phyloP scores from a whole-genome alignment of 2,797 vertebrate genomes.

The Ptychadena robeensis region DNA sequence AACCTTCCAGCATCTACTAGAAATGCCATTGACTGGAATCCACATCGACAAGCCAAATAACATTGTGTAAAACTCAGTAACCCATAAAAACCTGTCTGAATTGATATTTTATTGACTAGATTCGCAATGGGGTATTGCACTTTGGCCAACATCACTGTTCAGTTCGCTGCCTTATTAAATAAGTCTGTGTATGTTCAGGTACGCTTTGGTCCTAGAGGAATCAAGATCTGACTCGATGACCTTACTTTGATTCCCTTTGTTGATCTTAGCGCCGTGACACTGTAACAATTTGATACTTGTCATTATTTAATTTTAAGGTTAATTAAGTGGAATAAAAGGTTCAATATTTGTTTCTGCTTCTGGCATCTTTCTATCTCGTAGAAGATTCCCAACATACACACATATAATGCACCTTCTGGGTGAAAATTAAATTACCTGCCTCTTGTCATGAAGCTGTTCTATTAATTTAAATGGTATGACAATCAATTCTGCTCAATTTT shows the following conservation, averaged over 20 bases:
- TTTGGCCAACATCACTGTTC: not conserved
- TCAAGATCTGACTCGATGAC: not conserved
- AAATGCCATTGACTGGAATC: not conserved
- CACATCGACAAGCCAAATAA: not conserved
- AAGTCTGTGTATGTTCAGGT: not conserved
- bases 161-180: not conserved
- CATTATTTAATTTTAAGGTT: slow-evolving; percentile 47
- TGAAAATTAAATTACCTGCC: slow-evolving; percentile 39
- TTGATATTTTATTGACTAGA: not conserved
- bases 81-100: not conserved
- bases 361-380: not conserved
- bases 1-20: not conserved
- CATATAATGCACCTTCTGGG: slow-evolving; percentile 26
- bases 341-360: slow-evolving; percentile 31
- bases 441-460: slow-evolving; percentile 23
- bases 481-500: slow-evolving; percentile 52
- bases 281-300: not conserved
- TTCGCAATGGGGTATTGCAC: not conserved
- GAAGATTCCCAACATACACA: slow-evolving; percentile 14
- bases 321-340: slow-evolving; percentile 34
- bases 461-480: slow-evolving; percentile 48
- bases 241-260: slow-evolving; percentile 3
- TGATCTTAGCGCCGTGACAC: not conserved
- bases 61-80: not conserved
- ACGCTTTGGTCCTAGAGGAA: not conserved